Base-by-base conservation (phyloP, 2,888 invertebrate genomes). In the Hemicrepidius hirtus region DNA sequence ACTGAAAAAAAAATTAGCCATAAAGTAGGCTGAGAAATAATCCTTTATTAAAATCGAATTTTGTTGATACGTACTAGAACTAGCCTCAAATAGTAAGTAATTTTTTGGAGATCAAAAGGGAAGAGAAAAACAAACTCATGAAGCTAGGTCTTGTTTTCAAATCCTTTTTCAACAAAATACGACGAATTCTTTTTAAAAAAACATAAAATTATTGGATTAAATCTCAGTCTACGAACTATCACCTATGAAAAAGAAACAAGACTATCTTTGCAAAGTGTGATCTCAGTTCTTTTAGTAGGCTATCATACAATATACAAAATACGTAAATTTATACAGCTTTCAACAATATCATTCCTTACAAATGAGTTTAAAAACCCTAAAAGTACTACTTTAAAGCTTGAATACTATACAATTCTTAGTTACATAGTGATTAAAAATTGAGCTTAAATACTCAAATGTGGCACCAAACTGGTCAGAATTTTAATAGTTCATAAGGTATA, bases 381-480 rank as follows among this genome's bases (percentile, higher is more conserved):
- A 78, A 83, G 81, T 75, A 79, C 82, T 83, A 84, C 81, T 69
- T 85, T 85, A 85, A 85, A 85, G 85, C 85, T 85, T 85, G 83
- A 82, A 84, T 84, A 82, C 82, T 80, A 81, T 78, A 79, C 74
- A 74, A 80, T 80, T 80, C 74, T 73, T 68, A 53, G 75, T 84
- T 74, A 68, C 64, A 70, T 70, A 70, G 71, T 74, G 74, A 74
- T 74, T 74, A 74, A 86, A 86, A 86, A 86, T 86, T 86, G 86
- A 86, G 86, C 86, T 85, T 81, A 85, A 72, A 75, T 85, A 85
- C 85, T 84, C 86, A 86, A 85, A 84, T 85, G 86, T 85, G 86
- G 86, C 86, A 86, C 86, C 86, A 82, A 84, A 85, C 83, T 86
- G 86, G 86, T 86, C 86, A 84, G 83, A 83, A 82, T 84, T 83